Evolutionary conservation across 2,888 invertebrate genomes (phyloP), one percentile per base, ranked within the genome.

Genomic region (Phaonia tiefii): DNA sequence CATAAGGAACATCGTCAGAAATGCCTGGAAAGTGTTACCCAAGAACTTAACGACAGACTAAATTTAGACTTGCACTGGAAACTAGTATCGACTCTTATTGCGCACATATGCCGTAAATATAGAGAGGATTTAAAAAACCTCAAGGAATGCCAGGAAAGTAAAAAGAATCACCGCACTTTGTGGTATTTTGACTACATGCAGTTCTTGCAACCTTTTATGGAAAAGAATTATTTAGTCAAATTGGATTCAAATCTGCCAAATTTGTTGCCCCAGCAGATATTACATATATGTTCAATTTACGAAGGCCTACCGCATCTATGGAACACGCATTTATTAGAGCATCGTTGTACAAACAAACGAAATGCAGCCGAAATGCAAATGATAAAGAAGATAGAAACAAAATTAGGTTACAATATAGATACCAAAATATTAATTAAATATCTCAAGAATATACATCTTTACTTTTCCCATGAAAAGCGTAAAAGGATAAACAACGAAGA

Each of bases 161-260:
- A 42, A 25, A 42, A 15, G 11, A 22, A 46, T 1, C 15, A 8
- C 20, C 54, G 37, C 1, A 5, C 39, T 0, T n/a, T 39, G 11
- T 81, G 81, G 81, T 81, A 75, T 60, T 81, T 81, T 63, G 69
- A 78, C 31, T 31, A 78, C 13, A 54, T 81, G 63, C 15, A 78
- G 3, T 81, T 81, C 20, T 42, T 81, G 25, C 67, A 72, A 44
- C 71, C 78, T n/a, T 78, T 78, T 37, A 65, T 75, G 60, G 81
- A 81, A 65, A 78, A 75, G 65, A 81, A 81, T 65, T 69, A 60
- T 42, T 75, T 81, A 37, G 77, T 78, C n/a, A 81, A 81, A 66
- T 42, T 81, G 11, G 78, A 75, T 42, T 72, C 75, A 5, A 74
- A 81, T 69, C 31, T 49, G 15, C 42, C 81, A 0, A 67, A 7